phyloP scores from a whole-genome alignment of 2,888 invertebrate genomes.

The Sussaba pulchella region DNA sequence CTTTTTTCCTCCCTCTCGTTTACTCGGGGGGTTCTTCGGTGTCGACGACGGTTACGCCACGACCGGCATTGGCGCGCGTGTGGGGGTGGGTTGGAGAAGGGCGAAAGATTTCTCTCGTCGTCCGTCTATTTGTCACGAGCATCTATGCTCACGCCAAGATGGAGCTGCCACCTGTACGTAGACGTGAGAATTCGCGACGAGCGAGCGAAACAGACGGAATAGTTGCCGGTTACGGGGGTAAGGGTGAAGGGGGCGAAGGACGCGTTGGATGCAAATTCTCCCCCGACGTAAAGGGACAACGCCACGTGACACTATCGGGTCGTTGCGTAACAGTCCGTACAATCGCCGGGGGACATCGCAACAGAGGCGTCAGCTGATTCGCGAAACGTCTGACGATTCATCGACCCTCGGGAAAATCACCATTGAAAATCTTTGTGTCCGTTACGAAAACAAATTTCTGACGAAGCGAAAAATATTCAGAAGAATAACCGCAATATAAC shows the following conservation, averaged over 20 bases:
- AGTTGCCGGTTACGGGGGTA: conserved; percentile 10
- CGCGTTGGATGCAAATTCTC: conserved; percentile 13
- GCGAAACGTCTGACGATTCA: neutral
- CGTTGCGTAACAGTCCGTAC: neutral
- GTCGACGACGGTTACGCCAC: neutral
- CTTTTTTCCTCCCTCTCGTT: conserved; percentile 7
- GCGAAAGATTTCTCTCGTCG: conserved; percentile 26
- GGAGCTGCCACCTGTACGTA: conserved; percentile 78
- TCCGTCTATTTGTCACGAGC: conserved; percentile 44
- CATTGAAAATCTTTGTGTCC: no score
- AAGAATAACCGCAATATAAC: neutral
- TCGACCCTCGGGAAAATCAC: no score
- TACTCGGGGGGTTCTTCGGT: neutral
- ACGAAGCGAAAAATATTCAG: neutral
- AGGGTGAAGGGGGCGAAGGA: neutral
- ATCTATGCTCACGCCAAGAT: conserved; percentile 67
- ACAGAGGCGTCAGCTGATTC: neutral
- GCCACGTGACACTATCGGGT: neutral
- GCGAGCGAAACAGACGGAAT: conserved; percentile 13
- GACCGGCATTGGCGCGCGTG: no score
- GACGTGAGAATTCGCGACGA: conserved; percentile 55
- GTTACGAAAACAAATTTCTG: no score
- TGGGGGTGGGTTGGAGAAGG: no score
- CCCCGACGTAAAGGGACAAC: neutral
- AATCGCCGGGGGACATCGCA: neutral